Percentiles rank a stretch among this genome's conserved stretches.
These are phyloP conservation scores for Mustelus asterias DNA, from an alignment of 2,113 vertebrate species.

Conservation along the genomic window DNA sequence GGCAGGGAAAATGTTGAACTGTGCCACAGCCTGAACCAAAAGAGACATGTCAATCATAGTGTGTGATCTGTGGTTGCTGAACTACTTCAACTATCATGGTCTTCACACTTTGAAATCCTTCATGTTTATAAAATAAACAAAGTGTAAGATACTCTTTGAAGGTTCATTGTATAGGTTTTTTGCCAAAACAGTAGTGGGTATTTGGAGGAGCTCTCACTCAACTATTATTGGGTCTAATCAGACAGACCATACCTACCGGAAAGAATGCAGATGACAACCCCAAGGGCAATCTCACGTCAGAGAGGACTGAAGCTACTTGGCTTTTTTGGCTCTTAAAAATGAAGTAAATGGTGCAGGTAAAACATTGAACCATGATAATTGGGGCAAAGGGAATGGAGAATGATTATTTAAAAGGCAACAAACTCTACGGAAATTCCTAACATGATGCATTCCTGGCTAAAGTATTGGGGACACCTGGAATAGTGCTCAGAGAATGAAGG, in stretches of 20 bases:
- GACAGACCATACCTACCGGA: background rate
- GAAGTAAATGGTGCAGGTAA: background rate
- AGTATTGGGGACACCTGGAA: background rate
- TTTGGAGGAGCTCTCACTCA: background rate
- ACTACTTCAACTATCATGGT: background rate
- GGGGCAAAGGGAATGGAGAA: background rate
- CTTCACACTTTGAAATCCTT: background rate
- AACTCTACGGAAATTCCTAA: background rate
- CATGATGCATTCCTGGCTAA: background rate
- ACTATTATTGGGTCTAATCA: background rate
- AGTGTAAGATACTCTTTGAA: background rate
- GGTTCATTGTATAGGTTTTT: background rate
- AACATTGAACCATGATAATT: background rate
- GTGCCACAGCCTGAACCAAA: background rate
- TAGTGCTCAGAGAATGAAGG: background rate
- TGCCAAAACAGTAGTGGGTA: background rate
- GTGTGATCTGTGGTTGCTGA: background rate
- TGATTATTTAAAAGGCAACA: background rate
- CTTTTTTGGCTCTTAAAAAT: background rate
- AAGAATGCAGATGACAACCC: background rate
- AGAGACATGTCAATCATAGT: background rate
- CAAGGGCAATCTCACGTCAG: background rate
- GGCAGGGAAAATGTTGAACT: background rate
- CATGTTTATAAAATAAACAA: background rate
- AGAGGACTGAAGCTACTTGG: background rate